Evolutionary conservation across 35 echinoderm and acorn worm species (phyloP).

Genomic region (Holothuria glaberrima): DNA sequence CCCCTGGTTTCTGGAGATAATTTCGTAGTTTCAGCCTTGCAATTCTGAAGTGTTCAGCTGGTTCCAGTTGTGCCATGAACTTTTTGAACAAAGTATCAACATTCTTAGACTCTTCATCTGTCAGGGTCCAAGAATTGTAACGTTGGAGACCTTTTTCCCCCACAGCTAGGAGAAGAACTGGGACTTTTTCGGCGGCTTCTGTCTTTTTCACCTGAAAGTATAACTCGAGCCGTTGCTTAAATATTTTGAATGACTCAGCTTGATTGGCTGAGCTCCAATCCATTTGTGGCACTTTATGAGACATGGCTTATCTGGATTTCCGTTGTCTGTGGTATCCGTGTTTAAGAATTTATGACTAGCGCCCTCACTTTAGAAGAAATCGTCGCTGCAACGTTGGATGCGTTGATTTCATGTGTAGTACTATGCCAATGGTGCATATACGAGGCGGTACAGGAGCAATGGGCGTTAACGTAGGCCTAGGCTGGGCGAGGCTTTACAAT

Average conservation of each 20-base stretch:
- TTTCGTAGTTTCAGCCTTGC: not conserved
- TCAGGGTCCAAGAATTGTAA: constrained; percentile 19
- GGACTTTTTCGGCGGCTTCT: not conserved
- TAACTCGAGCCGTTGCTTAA: constrained; percentile 11
- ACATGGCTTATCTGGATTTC: not conserved
- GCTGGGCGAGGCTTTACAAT: no score
- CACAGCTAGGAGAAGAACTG: not conserved
- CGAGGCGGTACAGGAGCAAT: no score
- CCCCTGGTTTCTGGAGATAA: constrained; percentile 7
- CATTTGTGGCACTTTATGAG: constrained; percentile 26
- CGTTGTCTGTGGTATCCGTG: no score
- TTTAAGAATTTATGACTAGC: no score
- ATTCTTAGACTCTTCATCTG: not conserved
- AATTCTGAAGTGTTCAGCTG: constrained; percentile 17
- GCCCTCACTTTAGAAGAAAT: no score
- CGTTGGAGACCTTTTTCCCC: constrained; percentile 14
- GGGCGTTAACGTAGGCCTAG: no score
- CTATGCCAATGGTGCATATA: no score
- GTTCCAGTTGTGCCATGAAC: constrained; percentile 11
- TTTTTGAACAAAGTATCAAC: not conserved
- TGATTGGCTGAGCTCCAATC: not conserved
- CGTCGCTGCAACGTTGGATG: no score
- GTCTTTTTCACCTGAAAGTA: constrained; percentile 27
- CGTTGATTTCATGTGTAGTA: no score
- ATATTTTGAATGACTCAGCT: constrained; percentile 26